Evolutionary conservation across 1,140 invertebrate genomes (phyloP), one percentile per base, ranked within the genome.

Genomic region (Drosophila prosaltans): DNA sequence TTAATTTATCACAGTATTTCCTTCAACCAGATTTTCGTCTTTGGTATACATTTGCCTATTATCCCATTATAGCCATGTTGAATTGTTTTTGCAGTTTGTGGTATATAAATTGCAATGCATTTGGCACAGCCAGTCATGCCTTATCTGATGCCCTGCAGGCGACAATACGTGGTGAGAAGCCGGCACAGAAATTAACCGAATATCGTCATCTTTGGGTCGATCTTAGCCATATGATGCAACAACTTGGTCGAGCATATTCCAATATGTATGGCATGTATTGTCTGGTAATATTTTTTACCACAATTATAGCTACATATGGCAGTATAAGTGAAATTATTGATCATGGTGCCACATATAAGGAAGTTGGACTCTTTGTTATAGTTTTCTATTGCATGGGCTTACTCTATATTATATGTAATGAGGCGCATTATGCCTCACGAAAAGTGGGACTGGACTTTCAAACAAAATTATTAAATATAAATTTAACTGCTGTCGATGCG

Each of bases 241-340:
- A 95, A 78, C 85, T 95, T 55, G 95, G 94, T 43, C 93, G 94
- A 51, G 95, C 95, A 2, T 95, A 95, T 81, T 95, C 95, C 26
- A 95, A 95, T 72, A 95, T 95, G 95, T 95, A 95, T 74, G 94
- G 94, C 11, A 94, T 95, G 80, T 95, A 95, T 82, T 95, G 95
- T 74, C 92, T 95, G 82, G 93, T 95, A 0, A 95, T 95, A 40
- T 94, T 95, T 81, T 94, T 95, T 73, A 95, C 95, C 2, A 95
- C 95, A 4, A 95, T 95, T 21, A 95, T 95, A 45, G 95, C 95
- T 3, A 93, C 94, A 10, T 95, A 95, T 70, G 95, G 95, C 1
- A 94, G 93, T 9, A 91, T 95, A n/a, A 94, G 95, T 51, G 95
- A 95, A 88, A 95, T 95, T 76, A 90, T 95, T 41, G 95, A 95